These are phyloP conservation scores for Masnerella sp. DNA, from an alignment of 2,888 invertebrate species.

Conservation along the genomic window DNA sequence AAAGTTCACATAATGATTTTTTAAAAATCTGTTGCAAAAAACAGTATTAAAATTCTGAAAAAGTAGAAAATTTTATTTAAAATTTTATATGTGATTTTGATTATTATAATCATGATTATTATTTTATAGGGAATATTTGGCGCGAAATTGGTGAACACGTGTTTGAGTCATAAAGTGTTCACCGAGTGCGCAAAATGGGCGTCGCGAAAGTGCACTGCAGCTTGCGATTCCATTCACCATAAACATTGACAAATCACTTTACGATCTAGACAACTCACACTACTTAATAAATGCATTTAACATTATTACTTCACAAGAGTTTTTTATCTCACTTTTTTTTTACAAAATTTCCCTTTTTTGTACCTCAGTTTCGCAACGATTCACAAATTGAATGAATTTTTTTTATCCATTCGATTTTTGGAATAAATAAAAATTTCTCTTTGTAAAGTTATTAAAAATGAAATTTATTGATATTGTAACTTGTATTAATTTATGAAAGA, in stretches of 20 bases:
- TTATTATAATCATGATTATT: too few species aligned
- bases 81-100: too few species aligned
- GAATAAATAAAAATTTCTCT: background rate
- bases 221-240: slow-evolving; percentile 17
- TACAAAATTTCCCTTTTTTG: background rate
- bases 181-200: slow-evolving; percentile 14
- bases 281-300: slow-evolving; percentile 5
- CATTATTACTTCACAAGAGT: background rate
- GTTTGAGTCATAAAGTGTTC: slow-evolving; percentile 11
- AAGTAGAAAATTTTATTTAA: too few species aligned
- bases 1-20: too few species aligned
- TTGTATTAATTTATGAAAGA: too few species aligned
- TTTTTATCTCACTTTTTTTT: slow-evolving; percentile 2
- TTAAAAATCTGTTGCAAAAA: too few species aligned
- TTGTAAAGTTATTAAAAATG: too few species aligned
- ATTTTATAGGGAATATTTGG: slow-evolving; percentile 18
- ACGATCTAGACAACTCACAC: slow-evolving; percentile 17
- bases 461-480: too few species aligned
- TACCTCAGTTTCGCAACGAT: background rate
- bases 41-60: too few species aligned
- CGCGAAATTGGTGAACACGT: slow-evolving; percentile 8
- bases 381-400: background rate
- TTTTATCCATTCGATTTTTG: background rate
- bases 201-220: slow-evolving; percentile 20
- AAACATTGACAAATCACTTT: slow-evolving; percentile 25